Percentiles rank a stretch among this genome's conserved stretches.
phyloP scores from a whole-genome alignment of 2,113 vertebrate species.

The Beaufortia kweichowensis region DNA sequence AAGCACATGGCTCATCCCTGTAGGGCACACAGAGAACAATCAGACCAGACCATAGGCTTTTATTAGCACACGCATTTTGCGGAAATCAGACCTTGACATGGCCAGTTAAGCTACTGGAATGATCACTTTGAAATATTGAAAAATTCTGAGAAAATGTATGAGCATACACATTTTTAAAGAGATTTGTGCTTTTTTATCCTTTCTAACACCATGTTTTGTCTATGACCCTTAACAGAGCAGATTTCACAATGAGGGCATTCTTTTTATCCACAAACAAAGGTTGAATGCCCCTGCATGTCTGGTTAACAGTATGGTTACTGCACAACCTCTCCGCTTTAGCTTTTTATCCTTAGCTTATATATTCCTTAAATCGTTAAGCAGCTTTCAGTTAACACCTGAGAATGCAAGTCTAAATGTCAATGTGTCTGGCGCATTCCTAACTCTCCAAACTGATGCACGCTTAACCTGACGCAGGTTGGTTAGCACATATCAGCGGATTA shows the following conservation, averaged over 20 bases:
- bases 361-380: too few relatives aligned
- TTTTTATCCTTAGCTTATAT: constrained; percentile 16
- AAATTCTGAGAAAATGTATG: too few relatives aligned
- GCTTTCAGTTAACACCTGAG: background rate
- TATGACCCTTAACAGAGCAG: too few relatives aligned
- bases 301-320: background rate
- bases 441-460: background rate
- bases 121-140: too few relatives aligned
- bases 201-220: too few relatives aligned
- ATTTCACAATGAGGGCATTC: background rate
- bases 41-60: background rate
- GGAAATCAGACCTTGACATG: too few relatives aligned
- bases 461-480: background rate
- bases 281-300: background rate
- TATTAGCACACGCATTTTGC: too few relatives aligned
- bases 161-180: too few relatives aligned
- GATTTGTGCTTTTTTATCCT: too few relatives aligned
- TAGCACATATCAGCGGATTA: background rate
- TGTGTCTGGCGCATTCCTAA: background rate
- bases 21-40: background rate
- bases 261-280: background rate
- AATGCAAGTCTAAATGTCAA: background rate
- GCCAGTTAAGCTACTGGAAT: too few relatives aligned
- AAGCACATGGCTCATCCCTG: constrained; percentile 18
- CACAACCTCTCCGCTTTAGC: background rate